Conservation (phyloP, 2,113 vertebrate species). For the Arenaria interpres region DNA sequence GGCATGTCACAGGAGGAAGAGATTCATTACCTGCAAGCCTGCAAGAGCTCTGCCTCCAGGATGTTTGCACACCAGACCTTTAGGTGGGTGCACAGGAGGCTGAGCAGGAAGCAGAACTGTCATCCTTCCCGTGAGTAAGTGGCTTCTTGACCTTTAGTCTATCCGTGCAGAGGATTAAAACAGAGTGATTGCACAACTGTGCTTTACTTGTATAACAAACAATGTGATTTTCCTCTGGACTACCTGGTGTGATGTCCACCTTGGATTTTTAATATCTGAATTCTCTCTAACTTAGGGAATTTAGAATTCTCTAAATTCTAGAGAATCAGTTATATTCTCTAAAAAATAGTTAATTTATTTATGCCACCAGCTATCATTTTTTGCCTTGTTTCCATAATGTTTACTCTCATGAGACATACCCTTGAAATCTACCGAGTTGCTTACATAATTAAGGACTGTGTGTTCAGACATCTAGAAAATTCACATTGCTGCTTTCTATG, state of each 20-base stretch:
- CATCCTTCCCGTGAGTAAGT: neutral
- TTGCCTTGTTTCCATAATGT: neutral
- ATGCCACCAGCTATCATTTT: neutral
- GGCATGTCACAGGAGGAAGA: rapidly evolving
- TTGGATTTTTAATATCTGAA: neutral
- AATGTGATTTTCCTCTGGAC: neutral
- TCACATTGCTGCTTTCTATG: neutral
- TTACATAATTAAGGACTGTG: neutral
- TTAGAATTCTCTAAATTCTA: neutral
- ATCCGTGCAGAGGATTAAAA: neutral
- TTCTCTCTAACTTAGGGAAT: neutral
- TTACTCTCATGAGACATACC: neutral
- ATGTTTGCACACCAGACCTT: neutral
- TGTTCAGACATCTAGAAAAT: neutral
- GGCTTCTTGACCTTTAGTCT: neutral
- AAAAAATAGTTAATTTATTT: neutral
- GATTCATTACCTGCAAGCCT: neutral
- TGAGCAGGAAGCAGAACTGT: neutral
- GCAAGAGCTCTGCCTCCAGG: neutral
- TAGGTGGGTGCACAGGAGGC: neutral
- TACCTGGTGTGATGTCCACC: neutral
- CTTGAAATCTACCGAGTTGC: neutral
- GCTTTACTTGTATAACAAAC: neutral
- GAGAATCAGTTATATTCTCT: neutral
- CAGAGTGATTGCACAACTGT: neutral